Percentiles rank a stretch among this genome's conserved stretches.
These are phyloP conservation scores for Pseudopodoces humilis DNA, from an alignment of 2,113 vertebrate genomes.

Conservation along the genomic window DNA sequence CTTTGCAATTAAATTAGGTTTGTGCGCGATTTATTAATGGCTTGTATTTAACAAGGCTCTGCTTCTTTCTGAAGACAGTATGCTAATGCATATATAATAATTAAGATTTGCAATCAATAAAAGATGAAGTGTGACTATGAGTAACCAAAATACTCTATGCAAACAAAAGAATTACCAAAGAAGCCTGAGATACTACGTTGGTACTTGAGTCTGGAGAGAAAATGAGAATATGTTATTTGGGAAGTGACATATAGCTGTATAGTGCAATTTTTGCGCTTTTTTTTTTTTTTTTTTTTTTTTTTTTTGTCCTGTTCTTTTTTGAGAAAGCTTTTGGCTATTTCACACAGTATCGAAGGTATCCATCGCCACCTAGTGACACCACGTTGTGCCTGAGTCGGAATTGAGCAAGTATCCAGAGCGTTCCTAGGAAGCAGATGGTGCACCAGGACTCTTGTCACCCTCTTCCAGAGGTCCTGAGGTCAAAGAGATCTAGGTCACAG, in stretches of 20 bases:
- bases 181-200: not conserved
- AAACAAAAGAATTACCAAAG: not conserved
- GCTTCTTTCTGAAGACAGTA: not conserved
- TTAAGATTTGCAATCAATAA: not conserved
- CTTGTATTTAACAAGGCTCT: not conserved
- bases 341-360: not conserved
- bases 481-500: not conserved
- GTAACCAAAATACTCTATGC: not conserved
- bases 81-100: not conserved
- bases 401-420: accelerated
- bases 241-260: not conserved
- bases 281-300: not conserved
- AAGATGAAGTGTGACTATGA: not conserved
- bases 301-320: not conserved
- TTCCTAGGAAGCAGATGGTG: not conserved
- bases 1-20: not conserved
- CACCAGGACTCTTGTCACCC: not conserved
- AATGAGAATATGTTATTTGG: not conserved
- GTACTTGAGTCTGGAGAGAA: not conserved
- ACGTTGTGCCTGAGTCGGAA: not conserved
- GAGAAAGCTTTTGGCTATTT: not conserved
- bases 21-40: not conserved
- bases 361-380: slow-evolving; percentile 43
- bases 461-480: not conserved
- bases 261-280: not conserved